phyloP scores from a whole-genome alignment of 1,140 invertebrate genomes.

The Teleogryllus occipitalis region DNA sequence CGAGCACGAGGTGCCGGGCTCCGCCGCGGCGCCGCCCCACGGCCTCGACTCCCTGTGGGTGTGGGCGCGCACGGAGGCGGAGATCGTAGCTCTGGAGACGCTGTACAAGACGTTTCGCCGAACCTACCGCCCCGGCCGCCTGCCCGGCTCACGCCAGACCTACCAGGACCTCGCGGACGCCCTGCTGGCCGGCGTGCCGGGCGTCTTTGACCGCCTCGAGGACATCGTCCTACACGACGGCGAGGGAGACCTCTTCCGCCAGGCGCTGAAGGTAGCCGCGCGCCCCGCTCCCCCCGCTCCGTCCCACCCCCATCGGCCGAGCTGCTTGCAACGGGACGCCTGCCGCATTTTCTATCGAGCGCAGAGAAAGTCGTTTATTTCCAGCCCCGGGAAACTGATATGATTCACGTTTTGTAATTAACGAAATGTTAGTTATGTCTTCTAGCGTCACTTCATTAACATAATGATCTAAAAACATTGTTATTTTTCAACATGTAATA shows the following conservation, averaged over 20 bases:
- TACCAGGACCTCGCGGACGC: conserved; percentile 53
- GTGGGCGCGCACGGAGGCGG: conserved; percentile 43
- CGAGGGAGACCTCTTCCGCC: conserved; percentile 48
- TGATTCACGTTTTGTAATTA: too few species aligned
- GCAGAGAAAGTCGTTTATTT: too few species aligned
- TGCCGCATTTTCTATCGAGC: too few species aligned
- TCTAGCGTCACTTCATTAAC: too few species aligned
- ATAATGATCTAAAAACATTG: too few species aligned
- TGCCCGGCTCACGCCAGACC: conserved; percentile 41
- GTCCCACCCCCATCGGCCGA: too few species aligned
- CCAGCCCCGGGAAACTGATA: too few species aligned
- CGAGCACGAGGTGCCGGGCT: conserved; percentile 30
- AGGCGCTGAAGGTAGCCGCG: conserved; percentile 48
- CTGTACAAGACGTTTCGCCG: conserved; percentile 50
- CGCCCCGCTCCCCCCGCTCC: too few species aligned
- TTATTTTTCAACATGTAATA: too few species aligned
- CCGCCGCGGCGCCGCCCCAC: conserved; percentile 35
- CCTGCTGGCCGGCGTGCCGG: conserved; percentile 35
- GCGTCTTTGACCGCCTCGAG: conserved; percentile 41
- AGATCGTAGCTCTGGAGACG: conserved; percentile 44
- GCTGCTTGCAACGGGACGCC: too few species aligned
- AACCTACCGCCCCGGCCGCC: conserved; percentile 37
- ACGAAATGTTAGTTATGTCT: too few species aligned
- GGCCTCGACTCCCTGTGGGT: conserved; percentile 42
- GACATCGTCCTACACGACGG: conserved; percentile 39